Conservation (phyloP, 2,113 vertebrate species). For the Dicaeum eximium region DNA sequence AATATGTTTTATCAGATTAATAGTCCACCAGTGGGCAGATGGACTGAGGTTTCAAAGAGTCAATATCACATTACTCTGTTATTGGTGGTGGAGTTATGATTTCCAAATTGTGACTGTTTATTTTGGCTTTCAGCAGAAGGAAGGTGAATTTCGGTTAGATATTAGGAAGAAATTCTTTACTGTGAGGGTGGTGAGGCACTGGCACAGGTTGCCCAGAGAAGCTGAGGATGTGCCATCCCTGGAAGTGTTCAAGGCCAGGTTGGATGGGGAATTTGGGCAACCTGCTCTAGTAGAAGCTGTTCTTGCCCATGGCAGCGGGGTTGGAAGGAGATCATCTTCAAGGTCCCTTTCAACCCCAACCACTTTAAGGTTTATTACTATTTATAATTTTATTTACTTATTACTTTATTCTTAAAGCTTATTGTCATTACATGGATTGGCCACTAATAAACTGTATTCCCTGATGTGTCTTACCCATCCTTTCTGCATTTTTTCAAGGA, state of each 20-base stretch:
- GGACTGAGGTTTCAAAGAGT: neutral
- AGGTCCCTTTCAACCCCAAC: neutral
- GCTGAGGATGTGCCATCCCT: neutral
- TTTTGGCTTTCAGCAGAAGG: neutral
- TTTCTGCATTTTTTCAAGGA: neutral
- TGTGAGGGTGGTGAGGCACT: neutral
- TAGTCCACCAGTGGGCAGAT: neutral
- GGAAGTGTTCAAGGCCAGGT: neutral
- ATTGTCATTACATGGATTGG: neutral
- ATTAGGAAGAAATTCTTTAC: neutral
- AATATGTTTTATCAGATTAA: slow-evolving; percentile 22
- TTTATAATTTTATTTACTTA: neutral
- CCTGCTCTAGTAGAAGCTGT: neutral
- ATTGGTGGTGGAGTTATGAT: neutral
- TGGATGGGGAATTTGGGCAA: neutral
- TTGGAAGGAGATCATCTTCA: neutral
- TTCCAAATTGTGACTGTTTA: neutral
- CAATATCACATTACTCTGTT: neutral
- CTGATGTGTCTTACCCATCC: neutral
- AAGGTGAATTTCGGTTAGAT: neutral
- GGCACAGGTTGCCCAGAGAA: neutral
- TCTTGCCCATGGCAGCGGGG: neutral
- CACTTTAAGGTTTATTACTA: neutral
- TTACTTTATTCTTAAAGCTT: neutral
- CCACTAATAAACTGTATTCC: neutral